phyloP scores from a whole-genome alignment of 2,888 invertebrate species.

The Tachina lurida region DNA sequence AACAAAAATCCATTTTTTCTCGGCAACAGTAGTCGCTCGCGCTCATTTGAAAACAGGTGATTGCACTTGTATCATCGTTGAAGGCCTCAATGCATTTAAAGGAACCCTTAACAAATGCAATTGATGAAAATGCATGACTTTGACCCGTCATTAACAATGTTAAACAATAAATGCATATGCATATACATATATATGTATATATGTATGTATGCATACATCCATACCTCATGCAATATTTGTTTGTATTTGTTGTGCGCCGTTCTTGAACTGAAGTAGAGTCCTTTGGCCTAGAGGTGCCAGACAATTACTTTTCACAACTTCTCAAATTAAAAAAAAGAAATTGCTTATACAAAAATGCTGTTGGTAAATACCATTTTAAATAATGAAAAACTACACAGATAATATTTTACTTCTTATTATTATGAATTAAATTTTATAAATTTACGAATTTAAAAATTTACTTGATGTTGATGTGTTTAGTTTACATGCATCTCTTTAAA shows the following conservation, averaged over 20 bases:
- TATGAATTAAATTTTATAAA: no score
- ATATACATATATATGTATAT: neutral
- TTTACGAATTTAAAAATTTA: no score
- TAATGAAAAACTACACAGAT: no score
- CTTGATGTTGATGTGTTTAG: no score
- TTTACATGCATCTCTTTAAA: no score
- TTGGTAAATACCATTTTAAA: no score
- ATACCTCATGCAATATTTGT: no score
- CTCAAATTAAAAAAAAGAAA: no score
- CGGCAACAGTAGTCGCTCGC: neutral
- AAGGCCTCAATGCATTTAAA: slow-evolving; percentile 1
- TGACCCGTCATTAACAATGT: neutral
- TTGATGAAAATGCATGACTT: slow-evolving; percentile 48
- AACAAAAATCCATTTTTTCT: neutral
- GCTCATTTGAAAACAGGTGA: neutral
- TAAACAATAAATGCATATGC: neutral
- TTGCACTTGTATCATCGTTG: neutral
- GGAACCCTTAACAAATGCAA: slow-evolving; percentile 12
- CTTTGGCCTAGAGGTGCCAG: neutral
- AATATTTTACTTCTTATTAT: no score
- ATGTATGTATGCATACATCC: neutral
- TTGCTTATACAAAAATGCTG: no score
- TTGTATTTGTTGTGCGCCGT: neutral
- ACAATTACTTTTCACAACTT: no score
- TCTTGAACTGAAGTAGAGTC: neutral